Percentiles rank a stretch among this genome's conserved stretches.
Conservation (phyloP, 1,140 invertebrate species). For the Neodiprion lecontei region DNA sequence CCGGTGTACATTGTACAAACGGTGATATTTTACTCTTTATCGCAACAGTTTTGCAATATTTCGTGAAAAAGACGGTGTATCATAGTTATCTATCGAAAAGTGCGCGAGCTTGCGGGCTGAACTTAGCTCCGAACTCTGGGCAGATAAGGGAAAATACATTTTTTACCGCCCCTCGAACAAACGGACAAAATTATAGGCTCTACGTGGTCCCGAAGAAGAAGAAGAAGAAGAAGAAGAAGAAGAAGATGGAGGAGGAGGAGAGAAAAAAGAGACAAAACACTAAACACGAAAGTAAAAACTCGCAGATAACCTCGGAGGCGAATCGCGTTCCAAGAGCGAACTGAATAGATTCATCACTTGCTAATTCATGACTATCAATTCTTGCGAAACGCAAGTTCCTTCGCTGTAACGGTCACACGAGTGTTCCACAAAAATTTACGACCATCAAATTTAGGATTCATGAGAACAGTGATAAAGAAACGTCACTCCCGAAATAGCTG, state of each 20-base stretch:
- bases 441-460: too few species aligned
- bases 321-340: too few species aligned
- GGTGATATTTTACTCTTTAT: constrained; percentile 12
- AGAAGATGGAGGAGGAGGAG: neutral
- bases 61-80: neutral
- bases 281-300: neutral
- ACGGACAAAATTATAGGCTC: neutral
- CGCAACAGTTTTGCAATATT: constrained; percentile 14
- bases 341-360: too few species aligned
- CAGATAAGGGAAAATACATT: constrained; percentile 9
- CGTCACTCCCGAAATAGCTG: too few species aligned
- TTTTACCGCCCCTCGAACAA: neutral
- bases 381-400: too few species aligned
- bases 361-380: too few species aligned
- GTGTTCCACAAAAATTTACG: too few species aligned
- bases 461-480: too few species aligned
- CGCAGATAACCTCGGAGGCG: too few species aligned
- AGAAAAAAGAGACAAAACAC: neutral
- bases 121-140: neutral
- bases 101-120: neutral
- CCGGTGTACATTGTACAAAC: neutral
- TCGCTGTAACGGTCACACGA: too few species aligned
- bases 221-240: too few species aligned
- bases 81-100: constrained; percentile 13
- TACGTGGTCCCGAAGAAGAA: neutral